Conservation (phyloP, 2,888 invertebrate species). For the Autographa gamma region DNA sequence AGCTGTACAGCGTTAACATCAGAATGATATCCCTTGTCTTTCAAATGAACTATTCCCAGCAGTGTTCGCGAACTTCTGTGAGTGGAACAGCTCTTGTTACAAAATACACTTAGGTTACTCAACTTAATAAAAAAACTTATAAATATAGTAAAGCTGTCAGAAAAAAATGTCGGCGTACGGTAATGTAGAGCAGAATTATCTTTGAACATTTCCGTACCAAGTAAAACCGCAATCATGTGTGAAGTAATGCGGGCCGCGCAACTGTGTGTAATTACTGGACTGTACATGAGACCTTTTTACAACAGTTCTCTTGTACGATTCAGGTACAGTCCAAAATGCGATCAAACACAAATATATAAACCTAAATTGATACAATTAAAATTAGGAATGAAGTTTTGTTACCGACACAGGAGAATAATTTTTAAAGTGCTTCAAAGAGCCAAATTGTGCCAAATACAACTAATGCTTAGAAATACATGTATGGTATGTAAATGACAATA, state of each 20-base stretch:
- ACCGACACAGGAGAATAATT: conserved; percentile 35
- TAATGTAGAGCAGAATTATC: conserved; percentile 55
- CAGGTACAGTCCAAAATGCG: conserved; percentile 35
- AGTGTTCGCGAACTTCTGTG: conserved; percentile 48
- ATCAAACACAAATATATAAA: conserved; percentile 37
- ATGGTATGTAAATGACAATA: conserved; percentile 31
- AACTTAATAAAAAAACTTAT: conserved; percentile 71
- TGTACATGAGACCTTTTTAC: conserved; percentile 9
- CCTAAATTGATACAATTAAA: conserved; percentile 33
- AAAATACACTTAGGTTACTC: conserved; percentile 53
- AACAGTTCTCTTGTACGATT: conserved; percentile 26
- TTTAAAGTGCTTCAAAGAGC: conserved; percentile 34
- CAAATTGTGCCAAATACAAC: conserved; percentile 46
- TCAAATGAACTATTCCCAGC: conserved; percentile 58
- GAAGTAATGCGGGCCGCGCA: conserved; percentile 45
- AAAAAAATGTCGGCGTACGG: conserved; percentile 66
- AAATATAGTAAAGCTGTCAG: conserved; percentile 85
- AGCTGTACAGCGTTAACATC: conserved; percentile 81
- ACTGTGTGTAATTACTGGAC: conserved; percentile 18
- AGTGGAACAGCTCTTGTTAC: conserved; percentile 37
- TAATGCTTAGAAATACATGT: conserved; percentile 40
- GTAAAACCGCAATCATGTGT: conserved; percentile 30
- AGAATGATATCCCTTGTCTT: conserved; percentile 62
- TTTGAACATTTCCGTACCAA: conserved; percentile 37
- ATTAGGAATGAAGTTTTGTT: conserved; percentile 51